phyloP scores from a whole-genome alignment of 2,797 vertebrate species.

The Arnoldichthys spilopterus region DNA sequence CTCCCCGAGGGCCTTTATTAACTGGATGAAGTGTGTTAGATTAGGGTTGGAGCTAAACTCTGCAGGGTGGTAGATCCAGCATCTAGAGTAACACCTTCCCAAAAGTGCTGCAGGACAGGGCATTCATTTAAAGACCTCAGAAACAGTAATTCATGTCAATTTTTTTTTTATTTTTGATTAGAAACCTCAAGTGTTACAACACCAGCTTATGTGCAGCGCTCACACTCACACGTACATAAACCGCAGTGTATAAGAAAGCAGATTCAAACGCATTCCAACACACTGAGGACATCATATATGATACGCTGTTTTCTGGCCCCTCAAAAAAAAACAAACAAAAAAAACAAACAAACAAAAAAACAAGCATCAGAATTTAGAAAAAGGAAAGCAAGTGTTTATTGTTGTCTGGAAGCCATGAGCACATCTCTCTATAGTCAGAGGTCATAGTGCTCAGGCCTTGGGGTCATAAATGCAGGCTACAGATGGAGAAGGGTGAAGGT shows the following conservation, averaged over 20 bases:
- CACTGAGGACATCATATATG: not conserved
- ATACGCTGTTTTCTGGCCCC: not conserved
- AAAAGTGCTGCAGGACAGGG: not conserved
- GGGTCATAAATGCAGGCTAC: constrained; percentile 29
- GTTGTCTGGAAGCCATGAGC: constrained; percentile 71
- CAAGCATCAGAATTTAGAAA: constrained; percentile 68
- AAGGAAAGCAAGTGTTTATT: constrained; percentile 78
- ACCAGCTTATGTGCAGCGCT: constrained; percentile 76
- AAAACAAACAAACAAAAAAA: constrained; percentile 49
- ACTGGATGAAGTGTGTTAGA: too few relatives aligned
- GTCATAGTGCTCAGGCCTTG: constrained; percentile 82
- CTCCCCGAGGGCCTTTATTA: too few relatives aligned
- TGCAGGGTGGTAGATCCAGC: too few relatives aligned
- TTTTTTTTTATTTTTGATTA: constrained; percentile 57
- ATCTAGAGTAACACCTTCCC: too few relatives aligned
- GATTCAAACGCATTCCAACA: not conserved
- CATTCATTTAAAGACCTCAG: constrained; percentile 11
- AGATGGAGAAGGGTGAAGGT: constrained; percentile 21
- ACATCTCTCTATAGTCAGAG: constrained; percentile 79
- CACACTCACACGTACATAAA: constrained; percentile 61
- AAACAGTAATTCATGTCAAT: constrained; percentile 49
- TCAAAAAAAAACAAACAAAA: constrained; percentile 40
- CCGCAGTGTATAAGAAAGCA: constrained; percentile 30
- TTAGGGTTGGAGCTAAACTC: too few relatives aligned
- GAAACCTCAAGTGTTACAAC: constrained; percentile 57